Evolutionary conservation across 2,113 vertebrate species (phyloP), one percentile per base, ranked within the genome.

Genomic region (Ranitomeya imitator): DNA sequence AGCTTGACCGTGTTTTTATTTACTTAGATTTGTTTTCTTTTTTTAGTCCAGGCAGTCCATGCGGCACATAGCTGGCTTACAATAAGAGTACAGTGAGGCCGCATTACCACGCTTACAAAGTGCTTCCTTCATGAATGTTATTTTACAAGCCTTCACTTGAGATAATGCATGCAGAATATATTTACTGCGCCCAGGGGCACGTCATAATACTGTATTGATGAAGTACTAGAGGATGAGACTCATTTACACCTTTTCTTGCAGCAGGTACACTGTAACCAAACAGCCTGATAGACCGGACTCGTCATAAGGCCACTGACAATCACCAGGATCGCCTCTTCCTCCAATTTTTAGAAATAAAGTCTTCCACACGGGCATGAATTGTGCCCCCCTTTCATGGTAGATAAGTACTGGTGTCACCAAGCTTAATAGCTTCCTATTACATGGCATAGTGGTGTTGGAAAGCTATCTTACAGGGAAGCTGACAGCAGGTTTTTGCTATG

Each of bases 21-120:
- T 69, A 85, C 83, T 19, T 85, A 85, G 83, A 73, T 76, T 76
- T 85, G 83, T 37, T 85, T 74, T 57, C 51, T 61, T 86, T 26
- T 67, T 79, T 77, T 79, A 52, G 31, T 65, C 65, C 37, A 23
- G 31, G 19, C 60, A 65, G 85, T 78, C 23, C 74, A 79, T 21
- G 52, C 74, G 37, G 77, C 60, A 79, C 37, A 79, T 19, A 77
- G 69, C 31, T 13, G 18, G 77, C 52, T 13, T 80, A 71, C 51
- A 87, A 80, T 59, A 57, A 59, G 51, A 6, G 77, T 57, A 71
- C 51, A 80, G 86, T 57, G 21, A 69, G 78, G 55, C 51, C 67
- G 76, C 21, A 5, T 26, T 23, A 67, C 21, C 60, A 78, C 74
- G 55, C 51, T 77, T 54, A 67, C 37, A 69, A 19, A 79, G 59